Percentiles rank a stretch among this genome's conserved stretches.
These are phyloP conservation scores for Orthosia gracilis DNA, from an alignment of 2,888 invertebrate species.

Conservation along the genomic window DNA sequence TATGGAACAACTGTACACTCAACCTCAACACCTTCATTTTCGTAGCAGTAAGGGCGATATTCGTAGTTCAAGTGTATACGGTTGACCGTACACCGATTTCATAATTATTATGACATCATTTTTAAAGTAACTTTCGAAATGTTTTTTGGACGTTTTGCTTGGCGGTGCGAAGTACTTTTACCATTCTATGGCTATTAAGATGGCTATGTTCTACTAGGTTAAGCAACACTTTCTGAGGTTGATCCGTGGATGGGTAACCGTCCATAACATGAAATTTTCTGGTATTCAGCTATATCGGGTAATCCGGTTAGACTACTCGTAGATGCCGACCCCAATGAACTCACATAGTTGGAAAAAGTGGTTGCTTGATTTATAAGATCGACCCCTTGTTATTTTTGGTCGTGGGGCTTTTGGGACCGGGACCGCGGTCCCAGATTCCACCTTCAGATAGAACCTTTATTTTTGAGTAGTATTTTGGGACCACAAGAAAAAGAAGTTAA, in stretches of 20 bases:
- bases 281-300: no score
- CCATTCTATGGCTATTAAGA: background rate
- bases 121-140: slow-evolving; percentile 23
- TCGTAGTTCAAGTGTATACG: background rate
- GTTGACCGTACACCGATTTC: background rate
- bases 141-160: slow-evolving; percentile 4
- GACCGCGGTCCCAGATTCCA: no score
- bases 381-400: no score
- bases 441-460: no score
- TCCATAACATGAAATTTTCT: no score
- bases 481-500: no score
- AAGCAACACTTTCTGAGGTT: background rate
- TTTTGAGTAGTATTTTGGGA: no score
- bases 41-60: background rate
- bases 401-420: no score
- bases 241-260: background rate
- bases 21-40: background rate
- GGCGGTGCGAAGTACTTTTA: background rate
- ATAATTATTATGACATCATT: slow-evolving; percentile 14
- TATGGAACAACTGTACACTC: background rate
- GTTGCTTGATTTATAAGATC: no score
- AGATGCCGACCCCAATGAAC: no score
- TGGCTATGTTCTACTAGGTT: background rate
- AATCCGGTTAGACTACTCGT: no score
- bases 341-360: no score